A percentile compares a stretch with the other conserved stretches of the same genome.
These are phyloP conservation scores for Eristalinus sepulchralis DNA, from an alignment of 2,888 invertebrate genomes.

Conservation along the genomic window DNA sequence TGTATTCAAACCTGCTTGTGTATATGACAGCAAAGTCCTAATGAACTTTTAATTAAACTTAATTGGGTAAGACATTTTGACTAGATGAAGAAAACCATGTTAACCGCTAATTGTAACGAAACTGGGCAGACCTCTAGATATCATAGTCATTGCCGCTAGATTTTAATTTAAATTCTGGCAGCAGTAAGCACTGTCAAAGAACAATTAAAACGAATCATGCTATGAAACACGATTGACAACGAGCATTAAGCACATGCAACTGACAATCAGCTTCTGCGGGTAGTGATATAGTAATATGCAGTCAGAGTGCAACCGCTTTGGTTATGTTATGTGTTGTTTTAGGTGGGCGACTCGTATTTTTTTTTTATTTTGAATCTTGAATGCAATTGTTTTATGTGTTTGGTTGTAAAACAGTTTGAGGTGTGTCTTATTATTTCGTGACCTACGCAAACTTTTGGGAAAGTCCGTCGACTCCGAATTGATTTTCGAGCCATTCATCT, in stretches of 20 bases:
- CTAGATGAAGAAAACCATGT: conserved; percentile 51
- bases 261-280: conserved; percentile 59
- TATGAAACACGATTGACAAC: conserved; percentile 6
- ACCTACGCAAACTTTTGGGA: no score
- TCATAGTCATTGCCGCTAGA: conserved; percentile 43
- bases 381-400: conserved; percentile 1
- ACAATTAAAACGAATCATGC: conserved; percentile 63
- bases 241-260: conserved; percentile 30
- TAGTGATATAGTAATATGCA: conserved; percentile 46
- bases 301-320: conserved; percentile 54
- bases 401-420: neutral
- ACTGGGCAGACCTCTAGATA: conserved; percentile 19
- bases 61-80: conserved; percentile 60
- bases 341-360: neutral
- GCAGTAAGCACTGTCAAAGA: conserved; percentile 60
- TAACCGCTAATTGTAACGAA: conserved; percentile 55
- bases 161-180: conserved; percentile 58
- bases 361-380: neutral
- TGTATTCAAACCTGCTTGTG: neutral
- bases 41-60: conserved; percentile 67
- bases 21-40: conserved; percentile 28
- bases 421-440: no score
- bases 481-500: no score
- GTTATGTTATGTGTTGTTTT: conserved; percentile 23
- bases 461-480: no score